Evolutionary conservation across 2,113 vertebrate species (phyloP).

Genomic region (Cettia cetti): DNA sequence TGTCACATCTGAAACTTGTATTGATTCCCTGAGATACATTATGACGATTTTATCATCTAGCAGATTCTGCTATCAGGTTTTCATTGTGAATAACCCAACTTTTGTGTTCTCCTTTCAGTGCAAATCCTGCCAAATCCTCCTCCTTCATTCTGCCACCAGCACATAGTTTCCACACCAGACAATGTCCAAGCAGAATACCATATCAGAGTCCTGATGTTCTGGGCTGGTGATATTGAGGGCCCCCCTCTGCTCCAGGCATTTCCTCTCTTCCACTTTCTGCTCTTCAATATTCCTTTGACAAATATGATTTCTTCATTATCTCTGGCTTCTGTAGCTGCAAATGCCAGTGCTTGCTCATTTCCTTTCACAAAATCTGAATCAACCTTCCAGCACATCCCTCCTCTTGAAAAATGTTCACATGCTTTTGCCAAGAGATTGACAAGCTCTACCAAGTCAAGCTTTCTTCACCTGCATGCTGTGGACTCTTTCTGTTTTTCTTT

Average conservation of each 20-base stretch:
- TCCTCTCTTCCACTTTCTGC: not conserved
- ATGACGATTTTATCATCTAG: not conserved
- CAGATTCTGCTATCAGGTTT: not conserved
- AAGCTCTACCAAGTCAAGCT: not conserved
- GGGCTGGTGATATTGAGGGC: not conserved
- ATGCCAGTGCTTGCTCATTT: slow-evolving; percentile 5
- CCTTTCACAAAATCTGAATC: slow-evolving; percentile 2
- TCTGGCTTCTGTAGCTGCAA: not conserved
- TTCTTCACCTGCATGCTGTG: not conserved
- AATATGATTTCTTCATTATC: not conserved
- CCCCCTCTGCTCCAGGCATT: not conserved
- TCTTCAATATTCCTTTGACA: not conserved
- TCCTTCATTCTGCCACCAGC: not conserved
- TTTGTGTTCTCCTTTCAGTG: not conserved
- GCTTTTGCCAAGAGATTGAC: slow-evolving; percentile 24
- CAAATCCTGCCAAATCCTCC: not conserved
- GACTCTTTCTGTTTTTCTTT: not conserved
- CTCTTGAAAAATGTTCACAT: not conserved
- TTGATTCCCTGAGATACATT: not conserved
- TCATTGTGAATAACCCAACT: not conserved
- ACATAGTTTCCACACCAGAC: not conserved
- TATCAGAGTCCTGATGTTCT: not conserved
- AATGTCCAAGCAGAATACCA: not conserved
- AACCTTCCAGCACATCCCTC: slow-evolving; percentile 3
- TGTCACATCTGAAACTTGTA: not conserved